Percentiles rank a stretch among this genome's conserved stretches.
phyloP scores from a whole-genome alignment of 2,888 invertebrate species.

The Lasioglossum zephyrum region DNA sequence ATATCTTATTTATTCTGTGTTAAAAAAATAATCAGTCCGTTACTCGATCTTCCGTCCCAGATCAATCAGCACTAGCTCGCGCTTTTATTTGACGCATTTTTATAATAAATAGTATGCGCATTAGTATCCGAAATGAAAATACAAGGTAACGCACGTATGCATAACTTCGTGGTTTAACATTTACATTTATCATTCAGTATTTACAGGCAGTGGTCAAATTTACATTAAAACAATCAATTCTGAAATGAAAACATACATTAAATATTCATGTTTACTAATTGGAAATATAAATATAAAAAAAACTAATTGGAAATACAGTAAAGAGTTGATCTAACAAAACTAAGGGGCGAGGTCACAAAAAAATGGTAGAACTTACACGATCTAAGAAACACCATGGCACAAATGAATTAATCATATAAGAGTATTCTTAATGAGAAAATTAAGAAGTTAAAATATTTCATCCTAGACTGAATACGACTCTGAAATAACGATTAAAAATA shows the following conservation, averaged over 20 bases:
- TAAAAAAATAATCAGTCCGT: not conserved
- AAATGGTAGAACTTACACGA: too few species aligned
- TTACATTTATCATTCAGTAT: not conserved
- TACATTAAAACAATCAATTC: not conserved
- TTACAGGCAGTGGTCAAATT: not conserved
- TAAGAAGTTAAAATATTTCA: too few species aligned
- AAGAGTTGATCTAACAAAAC: too few species aligned
- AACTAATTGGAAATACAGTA: too few species aligned
- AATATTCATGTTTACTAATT: not conserved
- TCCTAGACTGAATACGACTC: not conserved
- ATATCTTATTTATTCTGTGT: not conserved
- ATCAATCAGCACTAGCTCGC: not conserved
- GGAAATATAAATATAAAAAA: not conserved
- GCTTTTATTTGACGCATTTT: not conserved
- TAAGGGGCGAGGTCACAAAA: too few species aligned
- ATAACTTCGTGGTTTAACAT: not conserved
- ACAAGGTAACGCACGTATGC: not conserved
- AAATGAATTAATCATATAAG: too few species aligned
- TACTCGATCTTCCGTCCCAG: not conserved
- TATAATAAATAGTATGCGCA: not conserved
- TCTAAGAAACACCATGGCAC: too few species aligned
- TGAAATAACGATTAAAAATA: not conserved
- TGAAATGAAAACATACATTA: not conserved
- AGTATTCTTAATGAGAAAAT: not conserved
- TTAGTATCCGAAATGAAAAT: not conserved